phyloP scores from a whole-genome alignment of 2,113 vertebrate genomes.

The Castor canadensis region DNA sequence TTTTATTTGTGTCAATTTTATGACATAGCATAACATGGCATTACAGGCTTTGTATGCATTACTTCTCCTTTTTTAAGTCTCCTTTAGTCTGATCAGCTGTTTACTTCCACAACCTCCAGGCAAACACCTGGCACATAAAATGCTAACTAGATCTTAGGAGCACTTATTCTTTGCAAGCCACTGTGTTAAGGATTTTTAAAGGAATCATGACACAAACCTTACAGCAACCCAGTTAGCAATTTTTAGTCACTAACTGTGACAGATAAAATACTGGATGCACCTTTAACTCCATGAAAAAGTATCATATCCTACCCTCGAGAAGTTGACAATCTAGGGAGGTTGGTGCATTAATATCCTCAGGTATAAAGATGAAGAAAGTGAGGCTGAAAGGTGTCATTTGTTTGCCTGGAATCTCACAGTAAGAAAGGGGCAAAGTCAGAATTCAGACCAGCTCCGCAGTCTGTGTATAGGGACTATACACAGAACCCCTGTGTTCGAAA shows the following conservation, averaged over 20 bases:
- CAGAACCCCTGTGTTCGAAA: neutral
- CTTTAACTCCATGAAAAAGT: slow-evolving; percentile 18
- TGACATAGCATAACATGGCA: neutral
- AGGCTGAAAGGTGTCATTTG: neutral
- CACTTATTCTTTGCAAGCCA: neutral
- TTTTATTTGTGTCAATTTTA: neutral
- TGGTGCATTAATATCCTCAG: neutral
- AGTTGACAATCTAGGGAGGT: neutral
- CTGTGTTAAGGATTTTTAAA: slow-evolving; percentile 33
- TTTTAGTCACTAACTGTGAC: slow-evolving; percentile 26
- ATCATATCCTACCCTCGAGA: neutral
- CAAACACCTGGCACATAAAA: neutral
- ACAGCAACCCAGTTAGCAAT: neutral
- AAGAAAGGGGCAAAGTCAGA: neutral
- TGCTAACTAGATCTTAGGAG: neutral
- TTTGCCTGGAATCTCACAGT: neutral
- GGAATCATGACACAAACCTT: neutral
- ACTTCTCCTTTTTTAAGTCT: neutral
- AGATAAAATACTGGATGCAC: neutral
- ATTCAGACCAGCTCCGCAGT: neutral
- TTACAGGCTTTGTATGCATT: neutral
- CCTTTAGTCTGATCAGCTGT: slow-evolving; percentile 19
- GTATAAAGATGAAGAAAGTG: neutral
- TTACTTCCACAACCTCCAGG: neutral
- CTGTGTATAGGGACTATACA: no score